Conservation (phyloP, 2,888 invertebrate species). For the Pherbina coryleti region DNA sequence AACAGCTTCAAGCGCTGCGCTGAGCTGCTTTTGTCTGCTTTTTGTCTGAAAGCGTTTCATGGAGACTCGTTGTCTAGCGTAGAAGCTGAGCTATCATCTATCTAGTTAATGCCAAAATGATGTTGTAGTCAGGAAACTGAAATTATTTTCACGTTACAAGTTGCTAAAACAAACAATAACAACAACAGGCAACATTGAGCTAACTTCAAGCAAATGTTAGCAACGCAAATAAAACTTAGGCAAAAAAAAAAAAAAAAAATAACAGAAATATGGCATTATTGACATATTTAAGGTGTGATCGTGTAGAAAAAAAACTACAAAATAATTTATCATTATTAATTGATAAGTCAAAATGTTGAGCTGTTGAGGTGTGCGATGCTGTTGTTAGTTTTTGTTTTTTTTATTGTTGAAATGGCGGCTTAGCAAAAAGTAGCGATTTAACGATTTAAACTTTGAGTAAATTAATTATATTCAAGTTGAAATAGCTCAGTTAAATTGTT, state of each 20-base stretch:
- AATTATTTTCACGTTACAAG: conserved; percentile 2
- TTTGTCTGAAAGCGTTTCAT: conserved; percentile 11
- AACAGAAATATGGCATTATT: conserved; percentile 14
- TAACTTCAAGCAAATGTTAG: conserved; percentile 16
- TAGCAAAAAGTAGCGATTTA: too few species aligned
- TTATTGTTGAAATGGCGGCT: not conserved
- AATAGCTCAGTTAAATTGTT: too few species aligned
- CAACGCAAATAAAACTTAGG: conserved; percentile 26
- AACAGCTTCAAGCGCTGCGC: not conserved
- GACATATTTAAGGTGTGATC: conserved; percentile 41
- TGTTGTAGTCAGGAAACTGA: conserved; percentile 11
- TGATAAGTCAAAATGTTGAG: conserved; percentile 35
- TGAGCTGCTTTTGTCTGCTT: not conserved
- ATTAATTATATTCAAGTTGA: too few species aligned
- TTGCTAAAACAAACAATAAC: not conserved
- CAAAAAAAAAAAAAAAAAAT: not conserved
- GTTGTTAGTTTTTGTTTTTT: conserved; percentile 8
- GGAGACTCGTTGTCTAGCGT: conserved; percentile 42
- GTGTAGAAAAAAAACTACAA: conserved; percentile 15
- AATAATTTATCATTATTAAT: conserved; percentile 44
- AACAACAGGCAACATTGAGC: not conserved
- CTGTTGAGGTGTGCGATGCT: not conserved
- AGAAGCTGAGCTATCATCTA: not conserved
- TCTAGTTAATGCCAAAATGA: conserved; percentile 28
- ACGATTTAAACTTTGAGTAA: not conserved